Base-by-base conservation (phyloP, 2,797 vertebrate species). In the Hypotaenidia okinawae region DNA sequence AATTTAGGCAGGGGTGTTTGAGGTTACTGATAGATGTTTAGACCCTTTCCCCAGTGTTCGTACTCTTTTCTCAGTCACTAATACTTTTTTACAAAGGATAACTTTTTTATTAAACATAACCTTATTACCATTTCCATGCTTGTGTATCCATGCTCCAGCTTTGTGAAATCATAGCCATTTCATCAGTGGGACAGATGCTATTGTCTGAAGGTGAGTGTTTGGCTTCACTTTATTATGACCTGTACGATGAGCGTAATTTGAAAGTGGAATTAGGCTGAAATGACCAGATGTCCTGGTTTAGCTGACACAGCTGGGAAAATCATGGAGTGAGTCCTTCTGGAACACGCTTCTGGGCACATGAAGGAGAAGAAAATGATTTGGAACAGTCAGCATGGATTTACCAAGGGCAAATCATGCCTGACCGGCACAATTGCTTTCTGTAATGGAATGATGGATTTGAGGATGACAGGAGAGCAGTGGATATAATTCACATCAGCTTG, bases 231-330 rank as follows among this genome's bases (percentile, higher is more conserved):
- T 57, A 54, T 70, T 70, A 63, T 79, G 84, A 94, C 87, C 79
- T 81, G 28, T 32, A 63, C 69, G 47, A 32, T 47, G 68, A 77
- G 41, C 74, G 92, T 93, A 93, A 95, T 95, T 87, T 91, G 80
- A 69, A 93, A 95, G 84, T 86, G 49, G 87, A 96, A 96, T 96
- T 89, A 97, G 68, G 63, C 77, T 90, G 70, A 94, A 94, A 94
- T 96, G 91, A 93, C 91, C 91, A 94, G 87, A 90, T 96, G 95
- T 93, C 93, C 76, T 90, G 41, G 74, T 96, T 96, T 90, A 84
- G 83, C 87, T 96, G 85, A 91, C 80, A 81, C 91, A 96, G 90
- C 93, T 95, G 93, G 90, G 85, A 94, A 95, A 96, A 96, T 91
- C 66, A 84, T 67, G 55, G 62, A 93, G 49, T 72, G 82, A 94